phyloP scores from a whole-genome alignment of 2,113 vertebrate genomes.

The Urocitellus parryii region DNA sequence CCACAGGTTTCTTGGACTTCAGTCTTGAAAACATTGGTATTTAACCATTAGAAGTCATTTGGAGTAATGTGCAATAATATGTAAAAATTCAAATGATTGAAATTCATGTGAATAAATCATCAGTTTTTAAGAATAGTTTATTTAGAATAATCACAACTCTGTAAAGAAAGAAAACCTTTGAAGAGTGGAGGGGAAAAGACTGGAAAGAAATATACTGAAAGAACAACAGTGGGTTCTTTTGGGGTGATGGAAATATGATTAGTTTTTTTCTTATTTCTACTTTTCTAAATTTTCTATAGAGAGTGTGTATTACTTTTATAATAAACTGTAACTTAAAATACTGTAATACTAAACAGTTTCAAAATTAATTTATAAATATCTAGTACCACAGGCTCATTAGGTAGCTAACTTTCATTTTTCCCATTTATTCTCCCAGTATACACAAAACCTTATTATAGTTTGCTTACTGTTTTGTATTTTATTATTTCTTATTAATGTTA shows the following conservation, averaged over 20 bases:
- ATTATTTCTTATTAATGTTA: constrained; percentile 58
- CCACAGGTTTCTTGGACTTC: constrained; percentile 8
- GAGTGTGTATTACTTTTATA: constrained; percentile 83
- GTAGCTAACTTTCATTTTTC: constrained; percentile 37
- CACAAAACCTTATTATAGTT: constrained; percentile 7
- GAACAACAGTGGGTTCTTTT: constrained; percentile 59
- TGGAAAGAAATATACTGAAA: constrained; percentile 80
- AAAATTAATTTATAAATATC: constrained; percentile 35
- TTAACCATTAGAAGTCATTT: constrained; percentile 21
- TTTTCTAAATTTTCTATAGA: constrained; percentile 63
- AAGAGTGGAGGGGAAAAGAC: constrained; percentile 71
- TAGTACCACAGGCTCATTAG: not conserved
- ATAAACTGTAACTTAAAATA: constrained; percentile 48
- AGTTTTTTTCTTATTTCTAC: constrained; percentile 49
- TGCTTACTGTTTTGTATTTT: constrained; percentile 48
- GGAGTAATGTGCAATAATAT: constrained; percentile 18
- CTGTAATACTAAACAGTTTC: constrained; percentile 15
- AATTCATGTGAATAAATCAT: constrained; percentile 24
- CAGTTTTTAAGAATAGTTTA: constrained; percentile 42
- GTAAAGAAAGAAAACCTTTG: constrained; percentile 64
- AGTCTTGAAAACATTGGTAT: constrained; percentile 23
- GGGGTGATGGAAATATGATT: constrained; percentile 35
- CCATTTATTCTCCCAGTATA: not conserved
- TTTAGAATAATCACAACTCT: constrained; percentile 50
- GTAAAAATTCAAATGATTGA: constrained; percentile 33